Evolutionary conservation across 2,888 invertebrate species (phyloP).

Genomic region (Chorisops tibialis): DNA sequence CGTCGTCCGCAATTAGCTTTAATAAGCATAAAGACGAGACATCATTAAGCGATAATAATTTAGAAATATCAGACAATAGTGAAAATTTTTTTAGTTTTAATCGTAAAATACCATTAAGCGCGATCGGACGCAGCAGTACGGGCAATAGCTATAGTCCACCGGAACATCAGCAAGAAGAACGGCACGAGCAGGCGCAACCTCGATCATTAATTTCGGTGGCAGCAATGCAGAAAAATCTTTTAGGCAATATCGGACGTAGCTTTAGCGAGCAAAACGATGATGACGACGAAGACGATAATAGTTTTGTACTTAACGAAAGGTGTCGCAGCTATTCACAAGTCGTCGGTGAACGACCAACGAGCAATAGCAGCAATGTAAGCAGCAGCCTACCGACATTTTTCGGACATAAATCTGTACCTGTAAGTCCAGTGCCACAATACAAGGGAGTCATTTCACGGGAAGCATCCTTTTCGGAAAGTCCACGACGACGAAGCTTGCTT

Average conservation of each 20-base stretch:
- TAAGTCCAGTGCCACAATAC: constrained; percentile 21
- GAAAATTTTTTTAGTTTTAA: constrained; percentile 1
- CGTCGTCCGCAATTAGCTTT: constrained; percentile 6
- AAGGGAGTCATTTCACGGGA: constrained; percentile 19
- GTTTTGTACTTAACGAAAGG: constrained; percentile 28
- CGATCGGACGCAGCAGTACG: constrained; percentile 28
- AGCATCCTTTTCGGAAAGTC: constrained; percentile 30
- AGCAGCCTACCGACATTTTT: constrained; percentile 31
- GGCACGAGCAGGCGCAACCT: background rate
- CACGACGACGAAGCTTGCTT: constrained; percentile 38
- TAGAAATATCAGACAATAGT: constrained; percentile 7
- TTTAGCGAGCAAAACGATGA: constrained; percentile 35
- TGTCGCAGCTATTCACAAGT: constrained; percentile 30
- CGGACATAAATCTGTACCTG: constrained; percentile 27
- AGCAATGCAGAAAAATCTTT: constrained; percentile 1
- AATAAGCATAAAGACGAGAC: background rate
- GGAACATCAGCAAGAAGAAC: background rate
- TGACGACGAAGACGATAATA: constrained; percentile 26
- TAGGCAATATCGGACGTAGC: constrained; percentile 36
- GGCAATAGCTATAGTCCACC: constrained; percentile 7
- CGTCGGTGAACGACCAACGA: constrained; percentile 7
- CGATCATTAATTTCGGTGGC: background rate
- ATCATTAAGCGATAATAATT: background rate
- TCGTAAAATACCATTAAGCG: constrained; percentile 17
- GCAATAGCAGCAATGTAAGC: constrained; percentile 17